phyloP scores from a whole-genome alignment of 53 echinoderm and acorn worm species.

The Actinopyga echinites region DNA sequence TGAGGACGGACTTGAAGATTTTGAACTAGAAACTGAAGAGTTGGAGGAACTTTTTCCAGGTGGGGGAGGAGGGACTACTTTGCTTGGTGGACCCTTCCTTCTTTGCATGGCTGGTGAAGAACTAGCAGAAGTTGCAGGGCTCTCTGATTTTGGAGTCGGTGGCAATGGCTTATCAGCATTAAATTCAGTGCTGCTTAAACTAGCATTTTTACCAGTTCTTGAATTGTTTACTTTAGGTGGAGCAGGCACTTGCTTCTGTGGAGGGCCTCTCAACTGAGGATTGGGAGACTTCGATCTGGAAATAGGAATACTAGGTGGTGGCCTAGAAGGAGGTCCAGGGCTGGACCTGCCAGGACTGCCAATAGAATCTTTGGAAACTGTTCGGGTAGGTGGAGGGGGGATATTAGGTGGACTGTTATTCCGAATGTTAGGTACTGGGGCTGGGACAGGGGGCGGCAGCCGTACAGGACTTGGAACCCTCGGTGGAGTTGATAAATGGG shows the following conservation, averaged over 20 bases:
- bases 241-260: neutral
- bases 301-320: constrained; percentile 14
- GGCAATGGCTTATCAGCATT: constrained; percentile 46
- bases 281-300: neutral
- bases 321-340: constrained; percentile 49
- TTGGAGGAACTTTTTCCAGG: neutral
- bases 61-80: constrained; percentile 15
- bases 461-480: constrained; percentile 24
- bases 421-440: neutral
- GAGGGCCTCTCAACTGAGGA: neutral
- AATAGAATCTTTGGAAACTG: neutral
- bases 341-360: neutral
- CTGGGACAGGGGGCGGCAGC: neutral
- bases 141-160: constrained; percentile 16
- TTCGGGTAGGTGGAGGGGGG: neutral
- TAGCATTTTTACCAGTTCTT: neutral
- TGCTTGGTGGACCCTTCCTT: constrained; percentile 4
- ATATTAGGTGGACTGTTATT: neutral
- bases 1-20: neutral
- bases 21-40: constrained; percentile 1
- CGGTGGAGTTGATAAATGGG: constrained; percentile 7
- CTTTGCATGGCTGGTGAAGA: neutral
- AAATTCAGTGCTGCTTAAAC: neutral
- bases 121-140: neutral
- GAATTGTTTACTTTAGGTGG: neutral